Base-by-base conservation (phyloP, 1,140 invertebrate genomes). In the Drosophila aff. region DNA sequence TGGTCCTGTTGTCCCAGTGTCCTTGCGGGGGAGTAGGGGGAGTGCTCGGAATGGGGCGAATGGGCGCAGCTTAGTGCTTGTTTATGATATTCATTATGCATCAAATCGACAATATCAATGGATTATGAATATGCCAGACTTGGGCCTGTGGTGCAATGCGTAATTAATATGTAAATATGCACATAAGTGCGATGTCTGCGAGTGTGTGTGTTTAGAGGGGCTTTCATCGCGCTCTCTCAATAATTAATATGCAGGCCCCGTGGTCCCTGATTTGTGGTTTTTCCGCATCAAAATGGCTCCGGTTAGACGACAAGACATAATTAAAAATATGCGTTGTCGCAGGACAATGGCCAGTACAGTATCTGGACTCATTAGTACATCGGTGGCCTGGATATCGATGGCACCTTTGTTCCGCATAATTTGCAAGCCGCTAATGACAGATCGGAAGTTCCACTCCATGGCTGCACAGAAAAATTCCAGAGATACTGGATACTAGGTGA, bases 51-150 rank as follows among this genome's bases (percentile, higher is more conserved):
- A 23, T 21, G 43, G 10, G 18, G 21, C 18, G 11, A 46, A 57
- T 33, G 57, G 65, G 40, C 57, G 36, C 41, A 40, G 75, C 76
- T 81, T 83, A 83, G 62, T 57, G 78, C 74, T 72, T 89, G 75
- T 90, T 89, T 90, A 85, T 90, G 85, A 67, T 90, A 90, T 89
- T 81, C 85, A 89, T 89, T 89, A 89, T 90, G 85, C 85, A 89
- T 79, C 81, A 89, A 90, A 89, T 90, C 85, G 83, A 90, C 86
- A 89, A 85, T 85, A 76, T 81, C 85, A 85, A 90, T 90, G 85
- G 85, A 90, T 89, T 89, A 89, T 90, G 85, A 86, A 85, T 89
- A 79, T 76, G 82, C 75, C 68, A 75, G 73, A 71, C 69, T 76
- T 77, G 74, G 55, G 57, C 57, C 64, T 76, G 69, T 81, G 85